A percentile compares a stretch with the other conserved stretches of the same genome.
Evolutionary conservation across 1,140 invertebrate species (phyloP).

Genomic region (Drosophila baimaii): DNA sequence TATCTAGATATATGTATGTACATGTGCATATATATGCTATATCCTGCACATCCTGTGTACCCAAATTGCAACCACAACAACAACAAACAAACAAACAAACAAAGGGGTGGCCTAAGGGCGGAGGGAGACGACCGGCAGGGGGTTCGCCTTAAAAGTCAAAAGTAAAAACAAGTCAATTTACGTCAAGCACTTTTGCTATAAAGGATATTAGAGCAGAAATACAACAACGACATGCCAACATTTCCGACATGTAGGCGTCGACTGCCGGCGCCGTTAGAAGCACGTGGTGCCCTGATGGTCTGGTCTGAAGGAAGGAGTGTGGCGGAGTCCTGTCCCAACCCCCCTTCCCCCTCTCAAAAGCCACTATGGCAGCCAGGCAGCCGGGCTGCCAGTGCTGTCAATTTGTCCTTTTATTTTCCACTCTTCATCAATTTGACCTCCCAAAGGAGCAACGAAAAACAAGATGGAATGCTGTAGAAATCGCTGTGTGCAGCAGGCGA

Average conservation of each 20-base stretch:
- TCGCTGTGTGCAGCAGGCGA: too few relatives aligned
- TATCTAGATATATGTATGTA: background rate
- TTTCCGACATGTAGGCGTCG: slow-evolving; percentile 83
- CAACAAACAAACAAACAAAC: slow-evolving; percentile 56
- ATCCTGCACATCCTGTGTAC: slow-evolving; percentile 63
- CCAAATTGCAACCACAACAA: slow-evolving; percentile 82
- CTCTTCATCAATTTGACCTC: background rate
- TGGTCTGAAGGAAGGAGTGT: background rate
- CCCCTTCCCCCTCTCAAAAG: too few relatives aligned
- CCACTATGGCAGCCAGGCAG: too few relatives aligned
- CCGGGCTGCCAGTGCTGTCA: slow-evolving; percentile 6
- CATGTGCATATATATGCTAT: slow-evolving; percentile 31
- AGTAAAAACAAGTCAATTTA: slow-evolving; percentile 83
- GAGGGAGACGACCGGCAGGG: background rate
- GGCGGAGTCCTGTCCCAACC: too few relatives aligned
- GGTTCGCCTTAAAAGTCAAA: slow-evolving; percentile 77
- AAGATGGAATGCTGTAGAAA: background rate
- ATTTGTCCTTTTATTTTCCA: slow-evolving; percentile 1
- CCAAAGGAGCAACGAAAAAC: background rate
- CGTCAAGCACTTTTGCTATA: slow-evolving; percentile 83
- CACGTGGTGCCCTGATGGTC: slow-evolving; percentile 37
- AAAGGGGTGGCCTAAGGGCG: background rate
- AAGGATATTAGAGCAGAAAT: slow-evolving; percentile 83
- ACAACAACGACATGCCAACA: slow-evolving; percentile 83
- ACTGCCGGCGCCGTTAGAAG: slow-evolving; percentile 73